Evolutionary conservation across 2,113 vertebrate genomes (phyloP), one percentile per base, ranked within the genome.

Genomic region (Thunnus maccoyii): DNA sequence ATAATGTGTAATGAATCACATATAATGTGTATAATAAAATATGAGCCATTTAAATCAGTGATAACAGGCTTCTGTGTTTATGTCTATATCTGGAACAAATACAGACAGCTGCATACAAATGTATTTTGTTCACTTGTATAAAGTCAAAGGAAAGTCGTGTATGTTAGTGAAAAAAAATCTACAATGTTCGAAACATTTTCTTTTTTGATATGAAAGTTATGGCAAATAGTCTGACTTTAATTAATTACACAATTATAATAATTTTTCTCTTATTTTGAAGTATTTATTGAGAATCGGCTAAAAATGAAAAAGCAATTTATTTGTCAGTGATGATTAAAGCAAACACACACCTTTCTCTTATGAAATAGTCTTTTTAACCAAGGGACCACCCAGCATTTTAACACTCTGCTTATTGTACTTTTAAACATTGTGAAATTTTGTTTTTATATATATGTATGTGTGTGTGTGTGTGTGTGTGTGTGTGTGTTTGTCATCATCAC

Each of bases 301-400:
- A 3, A 47, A 47, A 30, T 50, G 4, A 72, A 58, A 61, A 25
- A 25, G 12, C 2, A 41, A 48, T 14, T 3, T 36, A 57, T 70
- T 52, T 25, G 14, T 32, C 17, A 57, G n/a, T 46, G 20, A 68
- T 52, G 51, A 68, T 62, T 20, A 48, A 85, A 82, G 17, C 52
- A 22, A 15, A 50, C 61, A 66, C 25, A 61, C 36, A 47, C 46
- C 12, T 54, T 58, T 30, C 1, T 47, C 61, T 57, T 74, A 5
- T 14, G 20, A 56, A 20, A 16, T 9, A 63, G 46, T 36, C 2
- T 62, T 17, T 58, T 4, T 62, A 32, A 55, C 8, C 8, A 17
- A 1, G 51, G 6, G 10, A 52, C n/a, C 36, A 17, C 4, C 36
- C 5, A 14, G 13, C 7, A 12, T 27, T 15, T 48, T 25, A 61